Conservation (phyloP, 2,888 invertebrate genomes). For the Theodoxus fluviatilis region DNA sequence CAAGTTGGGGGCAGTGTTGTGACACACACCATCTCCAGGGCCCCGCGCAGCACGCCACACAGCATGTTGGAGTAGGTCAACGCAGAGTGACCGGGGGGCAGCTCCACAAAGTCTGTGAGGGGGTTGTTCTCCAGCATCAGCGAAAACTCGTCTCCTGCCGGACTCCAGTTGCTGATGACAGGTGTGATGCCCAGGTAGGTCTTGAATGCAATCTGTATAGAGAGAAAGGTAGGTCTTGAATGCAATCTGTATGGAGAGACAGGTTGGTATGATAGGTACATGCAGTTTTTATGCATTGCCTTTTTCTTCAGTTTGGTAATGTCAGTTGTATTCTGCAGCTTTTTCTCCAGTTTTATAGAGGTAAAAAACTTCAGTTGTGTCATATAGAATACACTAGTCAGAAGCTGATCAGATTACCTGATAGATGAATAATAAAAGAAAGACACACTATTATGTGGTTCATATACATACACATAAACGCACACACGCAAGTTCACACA, state of each 20-base stretch:
- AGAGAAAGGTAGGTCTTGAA: slow-evolving; percentile 83
- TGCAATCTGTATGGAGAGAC: slow-evolving; percentile 68
- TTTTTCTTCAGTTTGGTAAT: background rate
- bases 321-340: too few relatives aligned
- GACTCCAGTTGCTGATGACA: slow-evolving; percentile 91
- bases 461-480: too few relatives aligned
- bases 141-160: slow-evolving; percentile 94
- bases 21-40: slow-evolving; percentile 88
- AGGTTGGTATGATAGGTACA: slow-evolving; percentile 75
- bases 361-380: too few relatives aligned
- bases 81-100: slow-evolving; percentile 81
- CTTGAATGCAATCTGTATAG: slow-evolving; percentile 72
- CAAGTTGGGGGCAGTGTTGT: too few relatives aligned
- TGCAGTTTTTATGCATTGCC: background rate
- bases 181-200: slow-evolving; percentile 91
- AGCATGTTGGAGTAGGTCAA: slow-evolving; percentile 92
- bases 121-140: slow-evolving; percentile 94
- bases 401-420: too few relatives aligned
- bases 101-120: slow-evolving; percentile 94
- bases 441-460: too few relatives aligned
- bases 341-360: too few relatives aligned
- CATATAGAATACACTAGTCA: too few relatives aligned
- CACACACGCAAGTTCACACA: too few relatives aligned
- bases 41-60: slow-evolving; percentile 86
- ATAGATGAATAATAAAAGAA: too few relatives aligned